Evolutionary conservation across 2,797 vertebrate species (phyloP).

Genomic region (Platalea minor): DNA sequence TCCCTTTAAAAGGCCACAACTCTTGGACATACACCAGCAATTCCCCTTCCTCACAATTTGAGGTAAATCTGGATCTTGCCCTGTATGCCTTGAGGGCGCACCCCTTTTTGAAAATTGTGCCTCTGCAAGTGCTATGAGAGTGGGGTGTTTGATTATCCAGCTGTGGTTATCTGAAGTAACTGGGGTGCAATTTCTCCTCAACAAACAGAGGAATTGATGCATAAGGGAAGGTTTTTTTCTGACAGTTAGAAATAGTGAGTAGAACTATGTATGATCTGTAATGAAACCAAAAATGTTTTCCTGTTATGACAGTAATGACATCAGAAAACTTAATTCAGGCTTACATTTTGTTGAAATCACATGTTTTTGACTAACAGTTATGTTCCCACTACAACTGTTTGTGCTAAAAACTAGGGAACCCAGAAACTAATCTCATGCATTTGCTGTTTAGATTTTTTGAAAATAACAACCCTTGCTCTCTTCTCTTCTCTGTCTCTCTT

Average conservation of each 20-base stretch:
- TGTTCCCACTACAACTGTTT: not conserved
- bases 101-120: not conserved
- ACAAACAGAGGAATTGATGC: not conserved
- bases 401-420: not conserved
- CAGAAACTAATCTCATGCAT: not conserved
- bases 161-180: not conserved
- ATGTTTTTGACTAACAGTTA: not conserved
- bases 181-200: not conserved
- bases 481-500: not conserved
- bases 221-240: not conserved
- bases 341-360: not conserved
- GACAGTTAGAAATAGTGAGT: not conserved
- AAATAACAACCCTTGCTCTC: not conserved
- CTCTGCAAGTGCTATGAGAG: not conserved
- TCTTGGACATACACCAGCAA: not conserved
- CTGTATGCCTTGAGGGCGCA: not conserved
- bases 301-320: not conserved
- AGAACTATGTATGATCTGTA: not conserved
- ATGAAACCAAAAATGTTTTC: not conserved
- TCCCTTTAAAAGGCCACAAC: no score
- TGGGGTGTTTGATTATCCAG: not conserved
- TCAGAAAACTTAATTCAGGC: not conserved
- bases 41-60: not conserved
- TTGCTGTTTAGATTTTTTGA: not conserved
- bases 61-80: not conserved